Conservation (phyloP, 2,797 vertebrate genomes). For the Psittacula echo region DNA sequence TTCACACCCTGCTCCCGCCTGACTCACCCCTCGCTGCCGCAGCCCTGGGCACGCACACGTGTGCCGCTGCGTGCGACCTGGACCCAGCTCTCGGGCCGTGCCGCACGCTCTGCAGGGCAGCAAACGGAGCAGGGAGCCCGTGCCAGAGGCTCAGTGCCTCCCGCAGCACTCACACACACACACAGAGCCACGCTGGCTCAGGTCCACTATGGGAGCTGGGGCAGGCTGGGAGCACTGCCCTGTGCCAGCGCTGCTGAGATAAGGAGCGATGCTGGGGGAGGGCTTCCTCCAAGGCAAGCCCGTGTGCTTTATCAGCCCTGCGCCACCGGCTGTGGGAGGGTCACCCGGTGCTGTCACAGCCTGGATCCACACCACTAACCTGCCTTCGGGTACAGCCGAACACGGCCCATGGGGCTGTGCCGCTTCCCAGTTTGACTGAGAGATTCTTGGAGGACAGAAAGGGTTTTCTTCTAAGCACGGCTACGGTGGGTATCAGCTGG, state of each 20-base stretch:
- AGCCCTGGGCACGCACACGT: fast-evolving
- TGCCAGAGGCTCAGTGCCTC: fast-evolving
- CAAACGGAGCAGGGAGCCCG: background rate
- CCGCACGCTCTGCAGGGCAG: background rate
- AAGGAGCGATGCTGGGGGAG: background rate
- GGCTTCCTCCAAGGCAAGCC: background rate
- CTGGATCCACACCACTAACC: background rate
- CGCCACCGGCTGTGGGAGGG: background rate
- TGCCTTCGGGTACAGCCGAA: background rate
- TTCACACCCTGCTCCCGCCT: background rate
- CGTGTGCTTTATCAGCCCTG: background rate
- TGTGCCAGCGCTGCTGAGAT: background rate
- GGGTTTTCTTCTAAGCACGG: background rate
- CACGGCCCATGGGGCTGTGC: fast-evolving
- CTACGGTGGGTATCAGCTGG: background rate
- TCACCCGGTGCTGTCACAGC: background rate
- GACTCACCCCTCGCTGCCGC: background rate
- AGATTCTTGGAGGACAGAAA: background rate
- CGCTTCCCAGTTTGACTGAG: background rate
- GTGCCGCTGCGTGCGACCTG: fast-evolving
- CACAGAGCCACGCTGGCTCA: background rate
- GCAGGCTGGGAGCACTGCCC: background rate
- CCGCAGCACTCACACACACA: background rate
- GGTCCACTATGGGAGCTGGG: fast-evolving
- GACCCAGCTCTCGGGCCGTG: fast-evolving